phyloP scores from a whole-genome alignment of 2,888 invertebrate genomes.

The Dryobotodes eremita region DNA sequence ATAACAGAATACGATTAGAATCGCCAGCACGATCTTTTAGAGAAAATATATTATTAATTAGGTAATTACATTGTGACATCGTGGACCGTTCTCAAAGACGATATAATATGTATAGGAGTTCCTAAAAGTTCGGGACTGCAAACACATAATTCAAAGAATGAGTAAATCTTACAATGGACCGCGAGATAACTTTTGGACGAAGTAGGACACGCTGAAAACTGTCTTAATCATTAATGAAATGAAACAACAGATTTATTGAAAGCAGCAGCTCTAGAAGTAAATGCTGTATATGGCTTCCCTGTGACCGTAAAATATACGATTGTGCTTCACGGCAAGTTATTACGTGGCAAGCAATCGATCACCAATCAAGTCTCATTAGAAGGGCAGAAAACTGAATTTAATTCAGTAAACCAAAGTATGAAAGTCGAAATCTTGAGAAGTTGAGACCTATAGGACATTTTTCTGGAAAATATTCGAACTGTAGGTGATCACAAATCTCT shows the following conservation, averaged over 20 bases:
- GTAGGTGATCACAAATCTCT: background rate
- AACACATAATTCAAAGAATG: background rate
- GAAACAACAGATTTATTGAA: slow-evolving; percentile 10
- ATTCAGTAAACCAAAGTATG: background rate
- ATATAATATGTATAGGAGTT: background rate
- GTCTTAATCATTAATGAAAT: slow-evolving; percentile 5
- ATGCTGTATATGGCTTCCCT: slow-evolving; percentile 20
- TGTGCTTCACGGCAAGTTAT: slow-evolving; percentile 20
- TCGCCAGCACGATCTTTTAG: background rate
- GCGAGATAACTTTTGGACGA: background rate
- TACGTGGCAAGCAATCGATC: slow-evolving; percentile 27
- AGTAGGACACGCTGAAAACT: background rate
- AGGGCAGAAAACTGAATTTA: background rate
- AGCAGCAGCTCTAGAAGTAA: slow-evolving; percentile 14
- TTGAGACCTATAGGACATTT: background rate
- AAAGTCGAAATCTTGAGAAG: background rate
- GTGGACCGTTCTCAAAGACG: background rate
- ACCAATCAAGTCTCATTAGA: background rate
- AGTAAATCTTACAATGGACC: background rate
- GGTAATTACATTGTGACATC: slow-evolving; percentile 18
- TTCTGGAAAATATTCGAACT: background rate
- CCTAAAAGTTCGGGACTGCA: background rate
- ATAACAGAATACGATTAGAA: slow-evolving; percentile 16
- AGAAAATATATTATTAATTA: slow-evolving; percentile 20
- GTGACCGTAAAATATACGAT: background rate